Base-by-base conservation (phyloP, 2,797 vertebrate genomes). In the Pseudochaenichthys georgianus region DNA sequence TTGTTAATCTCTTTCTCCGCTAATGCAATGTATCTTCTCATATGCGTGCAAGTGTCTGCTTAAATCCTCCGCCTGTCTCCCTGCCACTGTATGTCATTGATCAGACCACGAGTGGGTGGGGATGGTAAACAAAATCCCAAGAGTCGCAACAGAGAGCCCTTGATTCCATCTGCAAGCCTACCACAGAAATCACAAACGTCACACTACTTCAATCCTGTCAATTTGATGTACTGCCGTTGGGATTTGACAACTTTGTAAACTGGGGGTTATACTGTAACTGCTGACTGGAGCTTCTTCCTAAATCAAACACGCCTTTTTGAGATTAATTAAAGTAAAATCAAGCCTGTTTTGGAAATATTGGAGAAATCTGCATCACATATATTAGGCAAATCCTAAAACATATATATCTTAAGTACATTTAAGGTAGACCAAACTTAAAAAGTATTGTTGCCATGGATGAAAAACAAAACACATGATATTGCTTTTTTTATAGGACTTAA, bases 101-200 rank as follows among this genome's bases (percentile, higher is more conserved):
- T 87, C 73, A 70, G 17, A 78, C 78, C 82, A 80, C 13, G 19
- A 81, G 83, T 80, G 82, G 84, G 87, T 80, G 84, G 64, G 66
- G 85, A 82, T 71, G 81, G 77, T 86, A 78, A 88, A 84, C 71
- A 77, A 53, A 77, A 38, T 85, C 88, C 86, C 78, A 4, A 0
- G 61, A 80, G 87, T 81, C 71, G 72, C 77, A 81, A 70, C 82
- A 87, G 52, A 86, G 68, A 64, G 65, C 51, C 64, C 31, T 72
- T 31, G 50, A 65, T 15, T 76, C 65, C 50, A 50, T 69, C 41
- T 41, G 59, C 64, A 60, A 70, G 54, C 34, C 64, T 9, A 45
- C 82, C 82, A 46, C 80, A 79, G 50, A 83, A 66, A 41, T 80
- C 64, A 64, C 70, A 54, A 42, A 23, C 64, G 58, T 89, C 82